Conservation (phyloP, 2,888 invertebrate species). For the Mesorhabditis spiculigera region DNA sequence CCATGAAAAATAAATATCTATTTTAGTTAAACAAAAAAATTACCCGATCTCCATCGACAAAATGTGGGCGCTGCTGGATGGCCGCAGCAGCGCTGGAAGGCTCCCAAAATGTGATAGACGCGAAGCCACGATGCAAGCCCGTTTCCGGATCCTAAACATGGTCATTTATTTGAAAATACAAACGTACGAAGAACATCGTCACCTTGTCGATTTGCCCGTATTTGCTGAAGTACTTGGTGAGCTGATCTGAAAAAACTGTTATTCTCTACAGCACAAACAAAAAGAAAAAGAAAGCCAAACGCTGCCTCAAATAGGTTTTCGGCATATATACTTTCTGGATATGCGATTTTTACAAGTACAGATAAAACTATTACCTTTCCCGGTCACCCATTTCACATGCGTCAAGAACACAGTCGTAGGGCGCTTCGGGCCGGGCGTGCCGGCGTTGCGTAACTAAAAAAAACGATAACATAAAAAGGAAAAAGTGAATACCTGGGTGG, state of each 20-base stretch:
- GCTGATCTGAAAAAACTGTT: conserved; percentile 31
- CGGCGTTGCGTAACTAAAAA: not conserved
- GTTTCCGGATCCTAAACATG: conserved; percentile 77
- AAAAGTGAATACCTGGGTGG: too few species aligned
- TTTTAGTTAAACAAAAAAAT: not conserved
- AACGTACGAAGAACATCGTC: conserved; percentile 51
- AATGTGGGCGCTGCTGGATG: conserved; percentile 76
- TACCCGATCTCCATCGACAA: conserved; percentile 86
- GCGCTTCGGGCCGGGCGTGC: not conserved
- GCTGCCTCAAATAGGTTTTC: not conserved
- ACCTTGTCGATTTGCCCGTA: conserved; percentile 49
- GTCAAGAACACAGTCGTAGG: conserved; percentile 46
- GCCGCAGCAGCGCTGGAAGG: conserved; percentile 93
- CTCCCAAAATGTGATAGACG: conserved; percentile 90
- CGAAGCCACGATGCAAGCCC: conserved; percentile 85
- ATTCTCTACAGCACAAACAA: not conserved
- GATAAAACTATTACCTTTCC: conserved; percentile 28
- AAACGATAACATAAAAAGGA: not conserved
- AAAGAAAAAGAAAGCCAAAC: too few species aligned
- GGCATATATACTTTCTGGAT: not conserved
- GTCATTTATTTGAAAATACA: not conserved
- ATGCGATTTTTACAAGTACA: too few species aligned
- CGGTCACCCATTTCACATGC: conserved; percentile 56
- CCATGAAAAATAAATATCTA: not conserved
- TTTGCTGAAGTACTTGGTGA: conserved; percentile 51